Base-by-base conservation (phyloP, 2,113 vertebrate species). In the Indicator maculatus region DNA sequence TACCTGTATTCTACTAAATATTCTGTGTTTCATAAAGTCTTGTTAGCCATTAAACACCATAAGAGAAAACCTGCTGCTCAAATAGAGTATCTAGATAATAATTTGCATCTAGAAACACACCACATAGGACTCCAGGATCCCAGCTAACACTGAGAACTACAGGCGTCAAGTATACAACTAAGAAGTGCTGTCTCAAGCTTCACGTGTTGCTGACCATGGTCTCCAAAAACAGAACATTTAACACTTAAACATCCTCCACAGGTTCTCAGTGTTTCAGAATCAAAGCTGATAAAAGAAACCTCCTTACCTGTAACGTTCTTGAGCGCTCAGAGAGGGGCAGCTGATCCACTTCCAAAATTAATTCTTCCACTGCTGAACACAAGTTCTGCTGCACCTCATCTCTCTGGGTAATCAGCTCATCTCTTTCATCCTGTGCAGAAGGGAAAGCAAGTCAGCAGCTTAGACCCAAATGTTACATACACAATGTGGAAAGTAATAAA, bases 341-440 rank as follows among this genome's bases (percentile, higher is more conserved):
- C 1, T 95, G 86, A 93, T 98, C 96, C 79, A 97, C 97, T 89
- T 98, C 97, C 82, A 96, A 63, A 95, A 98, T 96, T 60, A 98
- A 98, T 83, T 94, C 86, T 55, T 98, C 96, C 6, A 67, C 91
- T 78, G 96, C 93, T 72, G 80, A 78, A 23, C 85, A 93, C 36
- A 98, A 95, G 30, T 92, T 93, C 80, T 95, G 85, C 26, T 97
- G 96, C 14, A 97, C 72, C 55, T 97, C 95, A 91, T 98, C 97
- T 74, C 98, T 97, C 38, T 53, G 56, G 15, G 61, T 73, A 79
- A 98, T 97, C 82, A 98, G 91, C 77, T 90, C 52, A 83, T 88
- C 95, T 56, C 94, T 64, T 94, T 98, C 96, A 82, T 89, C 94
- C 97, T 98, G 60, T 31, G 59, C 11, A 81, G 33, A 80, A 83